These are phyloP conservation scores for Aphis gossypii DNA, from an alignment of 1,140 invertebrate genomes.

Conservation along the genomic window DNA sequence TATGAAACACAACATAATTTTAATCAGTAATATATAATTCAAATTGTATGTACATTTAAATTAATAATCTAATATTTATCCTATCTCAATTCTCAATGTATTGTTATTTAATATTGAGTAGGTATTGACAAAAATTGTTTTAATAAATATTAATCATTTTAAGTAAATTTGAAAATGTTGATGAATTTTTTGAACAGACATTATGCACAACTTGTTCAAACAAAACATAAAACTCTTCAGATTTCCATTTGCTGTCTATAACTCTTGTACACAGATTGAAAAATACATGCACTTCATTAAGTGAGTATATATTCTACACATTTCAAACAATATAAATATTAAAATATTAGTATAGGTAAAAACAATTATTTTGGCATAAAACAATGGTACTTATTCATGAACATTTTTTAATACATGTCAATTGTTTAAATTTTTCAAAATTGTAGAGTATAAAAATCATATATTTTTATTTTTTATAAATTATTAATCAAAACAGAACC, in stretches of 20 bases:
- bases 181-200: constrained; percentile 20
- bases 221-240: background rate
- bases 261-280: constrained; percentile 36
- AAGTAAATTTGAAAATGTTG: background rate
- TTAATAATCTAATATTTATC: background rate
- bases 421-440: background rate
- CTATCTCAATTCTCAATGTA: background rate
- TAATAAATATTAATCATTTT: constrained; percentile 28
- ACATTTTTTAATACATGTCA: background rate
- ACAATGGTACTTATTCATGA: background rate
- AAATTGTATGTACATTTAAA: background rate
- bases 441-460: background rate
- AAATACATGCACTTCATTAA: background rate
- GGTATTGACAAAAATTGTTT: background rate
- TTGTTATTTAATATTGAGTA: background rate
- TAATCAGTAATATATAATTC: background rate
- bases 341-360: background rate
- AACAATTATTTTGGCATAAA: background rate
- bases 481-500: background rate
- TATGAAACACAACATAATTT: background rate
- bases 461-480: background rate
- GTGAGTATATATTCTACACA: constrained; percentile 3
- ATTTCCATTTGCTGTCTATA: background rate
- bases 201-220: constrained; percentile 6
- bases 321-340: background rate